Base-by-base conservation (phyloP, 2,888 invertebrate genomes). In the Phyto melanocephala region DNA sequence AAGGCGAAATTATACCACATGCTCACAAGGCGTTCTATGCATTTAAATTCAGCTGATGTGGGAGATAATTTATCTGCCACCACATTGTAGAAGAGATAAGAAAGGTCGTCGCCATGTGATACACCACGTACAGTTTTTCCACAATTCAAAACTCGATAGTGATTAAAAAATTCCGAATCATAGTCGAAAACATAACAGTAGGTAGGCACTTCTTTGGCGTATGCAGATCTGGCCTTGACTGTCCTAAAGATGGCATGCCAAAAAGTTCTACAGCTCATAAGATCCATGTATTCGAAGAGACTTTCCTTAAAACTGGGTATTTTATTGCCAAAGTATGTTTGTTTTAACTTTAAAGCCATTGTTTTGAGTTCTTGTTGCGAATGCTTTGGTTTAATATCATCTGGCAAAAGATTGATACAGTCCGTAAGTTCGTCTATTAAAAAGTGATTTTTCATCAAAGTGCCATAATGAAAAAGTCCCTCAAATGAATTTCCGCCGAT, bases 171-270 rank as follows among this genome's bases (percentile, higher is more conserved):
- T n/a, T 87, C 85, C 0, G 91, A 91, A 75, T 91, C 91, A 50
- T 89, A 89, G 20, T 89, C 90, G 35, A 91, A 91, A 20, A 90
- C 87, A 70, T 90, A 91, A 0, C 91, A 84, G 72, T 89, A 91
- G 2, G 90, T 91, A 35, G 89, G 84, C 0, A 81, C 33, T 1
- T 68, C 68, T 0, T 83, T 52, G 0, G 87, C 87, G 75, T 88
- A 87, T 0, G 85, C 85, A 0, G 86, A 37, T 5, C 91, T 87
- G 0, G 88, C 87, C 71, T 87, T 83, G 0, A 89, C 79, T 0
- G 87, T 82, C 4, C 91, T 87, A 52, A 88, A 87, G 1, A 88
- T 81, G 42, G 88, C 88, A 74, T 90, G 90, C 88, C 89, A 89
- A 77, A 91, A 88, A 35, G 84, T 65, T 82, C 87, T 87, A 24